Base-by-base conservation (phyloP, 2,888 invertebrate genomes). In the Lithophane leautieri region DNA sequence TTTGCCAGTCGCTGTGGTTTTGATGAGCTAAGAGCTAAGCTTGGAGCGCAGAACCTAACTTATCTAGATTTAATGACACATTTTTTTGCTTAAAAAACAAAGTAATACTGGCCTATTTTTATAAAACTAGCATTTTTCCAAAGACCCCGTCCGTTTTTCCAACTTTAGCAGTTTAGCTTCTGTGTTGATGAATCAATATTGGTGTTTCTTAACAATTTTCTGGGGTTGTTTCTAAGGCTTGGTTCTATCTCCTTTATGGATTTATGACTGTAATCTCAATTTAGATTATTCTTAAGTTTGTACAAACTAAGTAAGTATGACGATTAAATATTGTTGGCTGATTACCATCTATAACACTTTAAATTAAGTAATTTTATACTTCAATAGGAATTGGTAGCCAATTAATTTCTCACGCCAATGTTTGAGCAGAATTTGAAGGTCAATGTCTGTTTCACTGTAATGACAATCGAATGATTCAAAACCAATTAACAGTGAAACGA, bases 371-470 rank as follows among this genome's bases (percentile, higher is more conserved):
- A 76, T 81, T 71, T 81, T 60, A 54, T 62, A 42, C 79, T 25
- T 82, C 65, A 70, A 34, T 74, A 74, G 22, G 73, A 75, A 74
- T 65, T 67, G 65, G 73, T 84, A 79, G 71, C 76, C 85, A 87
- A 88, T 85, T 83, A 90, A 90, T 92, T 92, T 92, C 91, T 85
- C 90, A 89, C 86, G 87, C 84, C 65, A 88, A 88, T 85, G 76
- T 86, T 88, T 56, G 56, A 76, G 25, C 76, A 76, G 56, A 58
- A 84, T 78, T 82, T 77, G 88, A 93, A 93, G 93, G 92, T 91
- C 92, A 93, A 90, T 91, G 90, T 89, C 88, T 88, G 82, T 88
- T 88, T 83, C 80, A 87, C 83, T 86, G 87, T 81, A 77, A 85
- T 81, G 79, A 81, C 62, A 63, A 63, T 50, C 19, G n/a, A 74